These are phyloP conservation scores for Scotopteryx bipunctaria DNA, from an alignment of 2,888 invertebrate genomes.

Conservation along the genomic window DNA sequence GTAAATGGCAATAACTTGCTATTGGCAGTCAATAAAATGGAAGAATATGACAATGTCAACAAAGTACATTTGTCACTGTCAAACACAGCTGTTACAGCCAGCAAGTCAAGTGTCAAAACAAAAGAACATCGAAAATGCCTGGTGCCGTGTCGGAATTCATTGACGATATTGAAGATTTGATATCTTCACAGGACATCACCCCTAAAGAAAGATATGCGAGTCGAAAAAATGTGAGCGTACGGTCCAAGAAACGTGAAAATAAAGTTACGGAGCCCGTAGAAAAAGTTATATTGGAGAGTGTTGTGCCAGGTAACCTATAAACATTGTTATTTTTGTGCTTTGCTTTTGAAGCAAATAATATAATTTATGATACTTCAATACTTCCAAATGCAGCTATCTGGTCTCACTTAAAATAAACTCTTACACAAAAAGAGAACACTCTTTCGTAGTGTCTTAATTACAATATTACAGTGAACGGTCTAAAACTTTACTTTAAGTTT, in stretches of 20 bases:
- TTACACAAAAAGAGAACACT: no score
- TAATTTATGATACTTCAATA: no score
- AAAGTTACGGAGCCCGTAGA: constrained; percentile 61
- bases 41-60: neutral
- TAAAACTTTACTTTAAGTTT: no score
- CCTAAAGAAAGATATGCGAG: constrained; percentile 90
- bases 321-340: constrained; percentile 1
- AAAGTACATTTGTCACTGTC: constrained; percentile 18
- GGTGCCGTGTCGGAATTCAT: constrained; percentile 87
- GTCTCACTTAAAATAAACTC: no score
- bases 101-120: constrained; percentile 34
- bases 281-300: constrained; percentile 81
- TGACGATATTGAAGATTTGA: constrained; percentile 93
- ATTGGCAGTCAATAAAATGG: neutral
- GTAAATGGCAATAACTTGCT: constrained; percentile 3
- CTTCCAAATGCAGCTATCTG: no score
- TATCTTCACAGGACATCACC: constrained; percentile 90
- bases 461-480: no score
- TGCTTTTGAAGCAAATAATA: no score
- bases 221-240: constrained; percentile 87
- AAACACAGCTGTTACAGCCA: constrained; percentile 23
- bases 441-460: no score
- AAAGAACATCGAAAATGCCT: constrained; percentile 70
- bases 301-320: constrained; percentile 83
- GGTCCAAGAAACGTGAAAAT: constrained; percentile 81